Evolutionary conservation across 1,140 invertebrate genomes (phyloP), one percentile per base, ranked within the genome.

Genomic region (Heliconius hermathena): DNA sequence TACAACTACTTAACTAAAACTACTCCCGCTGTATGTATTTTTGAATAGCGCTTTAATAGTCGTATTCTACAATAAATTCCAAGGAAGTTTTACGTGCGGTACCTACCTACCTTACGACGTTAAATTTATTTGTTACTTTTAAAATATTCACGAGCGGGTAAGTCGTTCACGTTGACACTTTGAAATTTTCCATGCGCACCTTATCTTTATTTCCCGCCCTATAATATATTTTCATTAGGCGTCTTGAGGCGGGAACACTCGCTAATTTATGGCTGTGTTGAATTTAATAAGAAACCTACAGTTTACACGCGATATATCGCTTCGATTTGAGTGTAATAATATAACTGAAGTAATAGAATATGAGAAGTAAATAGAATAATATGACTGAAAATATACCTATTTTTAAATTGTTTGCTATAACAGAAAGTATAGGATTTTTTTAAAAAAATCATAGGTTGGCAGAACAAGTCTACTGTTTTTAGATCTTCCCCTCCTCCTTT

Each of bases 251-350:
- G 78, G 54, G 79, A 84, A 80, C 81, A 76, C 73, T 79, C 74
- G 81, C 81, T 85, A 86, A 90, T 88, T 89, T 88, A 90, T 89
- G 79, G 83, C 87, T 77, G 77, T 82, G 81, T 82, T 83, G 84
- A 90, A 88, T 90, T 88, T 88, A 88, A 87, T 88, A 85, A 88
- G 72, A 74, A n/a, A 72, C 41, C 72, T n/a, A 71, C 73, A 57
- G 29, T 66, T 78, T 76, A 77, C 75, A 77, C 20, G 46, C 71
- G 49, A 72, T 46, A 46, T 36, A 36, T 36, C 6, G 33, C 6
- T 36, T 6, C 33, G 33, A 36, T 6, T 36, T 36, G 33, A 36
- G 6, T 36, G 33, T 36, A 36, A 36, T 8, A 36, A 8, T 36
- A 36, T 36, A 36, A 36, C 33, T 36, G 6, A 36, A 8, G 33